These are phyloP conservation scores for Aythya baeri DNA, from an alignment of 2,113 vertebrate genomes.

Conservation along the genomic window DNA sequence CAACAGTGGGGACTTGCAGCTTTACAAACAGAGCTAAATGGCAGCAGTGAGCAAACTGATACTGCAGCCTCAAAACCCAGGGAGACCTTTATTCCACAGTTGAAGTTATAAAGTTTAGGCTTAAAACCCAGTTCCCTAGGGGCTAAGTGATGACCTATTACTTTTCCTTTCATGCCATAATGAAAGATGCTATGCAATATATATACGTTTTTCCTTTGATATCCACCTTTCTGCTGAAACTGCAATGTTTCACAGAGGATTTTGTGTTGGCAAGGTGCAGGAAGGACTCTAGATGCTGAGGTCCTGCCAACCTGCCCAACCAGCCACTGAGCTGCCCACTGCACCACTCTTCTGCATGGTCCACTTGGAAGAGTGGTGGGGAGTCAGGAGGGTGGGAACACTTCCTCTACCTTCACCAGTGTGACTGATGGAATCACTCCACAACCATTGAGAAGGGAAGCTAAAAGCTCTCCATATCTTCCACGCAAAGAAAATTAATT, in stretches of 20 bases:
- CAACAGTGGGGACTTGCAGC: not conserved
- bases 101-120: not conserved
- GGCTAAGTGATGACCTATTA: not conserved
- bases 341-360: rapidly evolving
- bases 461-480: not conserved
- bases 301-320: rapidly evolving
- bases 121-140: not conserved
- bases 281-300: not conserved
- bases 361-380: rapidly evolving
- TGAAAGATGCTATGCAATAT: not conserved
- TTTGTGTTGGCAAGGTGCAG: not conserved
- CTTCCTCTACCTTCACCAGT: not conserved
- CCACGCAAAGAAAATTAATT: not conserved
- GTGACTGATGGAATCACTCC: not conserved
- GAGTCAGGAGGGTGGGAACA: not conserved
- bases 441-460: not conserved
- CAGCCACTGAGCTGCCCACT: rapidly evolving
- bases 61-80: not conserved
- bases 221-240: not conserved
- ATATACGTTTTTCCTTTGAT: not conserved
- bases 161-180: not conserved
- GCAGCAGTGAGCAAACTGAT: not conserved
- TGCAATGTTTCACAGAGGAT: not conserved
- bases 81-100: not conserved
- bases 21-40: not conserved